Base-by-base conservation (phyloP, 2,888 invertebrate species). In the Noctua janthe region DNA sequence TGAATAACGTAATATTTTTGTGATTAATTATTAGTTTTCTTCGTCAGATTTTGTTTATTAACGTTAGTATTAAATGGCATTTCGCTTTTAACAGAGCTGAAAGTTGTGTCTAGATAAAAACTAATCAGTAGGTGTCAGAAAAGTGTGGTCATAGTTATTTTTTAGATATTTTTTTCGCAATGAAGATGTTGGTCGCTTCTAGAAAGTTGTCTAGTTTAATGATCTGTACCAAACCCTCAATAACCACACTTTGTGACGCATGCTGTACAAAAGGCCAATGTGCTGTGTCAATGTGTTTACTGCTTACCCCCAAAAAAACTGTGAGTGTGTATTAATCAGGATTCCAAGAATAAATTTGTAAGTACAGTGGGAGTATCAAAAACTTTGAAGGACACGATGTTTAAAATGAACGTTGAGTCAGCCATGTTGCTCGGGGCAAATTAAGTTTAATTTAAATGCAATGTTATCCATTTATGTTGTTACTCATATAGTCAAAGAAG, bases 1-100 rank as follows among this genome's bases (percentile, higher is more conserved):
- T 90, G 85, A 87, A 73, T 79, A 86, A 87, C 77, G 76, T 85
- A 89, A 88, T 89, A 85, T 89, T 88, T 90, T 84, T 67, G 81
- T 89, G 84, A 89, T 77, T 87, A 79, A 84, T 59, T 43, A 43
- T 43, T 43, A 6, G n/a, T 69, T 49, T 39, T 66, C 72, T 74
- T 76, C 2, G 59, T 77, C 88, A 79, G 54, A 47, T 73, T 71
- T 76, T 84, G 81, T 84, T 78, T 78, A n/a, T 56, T n/a, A 8
- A 64, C 54, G 15, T 13, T 67, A 15, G 10, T 59, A 2, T 59
- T 35, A 10, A 13, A 47, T n/a, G 6, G 47, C 35, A 20, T 71
- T 71, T 71, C 17, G 67, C 17, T 67, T 8, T 10, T 23, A 23
- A 70, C n/a, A 64, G 8, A 54, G 35, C 35, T 47, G 7, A 29